These are phyloP conservation scores for Chloroceryle aenea DNA, from an alignment of 2,113 vertebrate species.

Conservation along the genomic window DNA sequence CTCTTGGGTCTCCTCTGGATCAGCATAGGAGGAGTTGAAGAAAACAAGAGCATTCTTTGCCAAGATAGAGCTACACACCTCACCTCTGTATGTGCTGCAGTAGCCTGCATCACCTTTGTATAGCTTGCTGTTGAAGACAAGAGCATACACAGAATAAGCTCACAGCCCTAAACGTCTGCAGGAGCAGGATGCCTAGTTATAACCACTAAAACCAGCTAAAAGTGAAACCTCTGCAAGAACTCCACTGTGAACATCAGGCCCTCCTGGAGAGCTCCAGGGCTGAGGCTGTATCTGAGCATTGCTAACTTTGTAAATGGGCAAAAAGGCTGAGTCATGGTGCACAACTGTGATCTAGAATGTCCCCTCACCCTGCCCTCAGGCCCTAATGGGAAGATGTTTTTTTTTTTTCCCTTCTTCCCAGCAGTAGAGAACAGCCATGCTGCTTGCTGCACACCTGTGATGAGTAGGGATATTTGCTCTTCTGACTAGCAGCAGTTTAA, in stretches of 20 bases:
- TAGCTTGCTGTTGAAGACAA: conserved; percentile 74
- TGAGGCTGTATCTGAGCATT: not conserved
- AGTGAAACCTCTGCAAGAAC: not conserved
- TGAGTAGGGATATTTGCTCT: not conserved
- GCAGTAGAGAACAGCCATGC: not conserved
- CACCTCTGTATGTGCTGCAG: conserved; percentile 90
- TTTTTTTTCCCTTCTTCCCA: not conserved
- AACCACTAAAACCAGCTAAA: not conserved
- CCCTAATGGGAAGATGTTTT: not conserved
- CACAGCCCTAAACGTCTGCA: not conserved
- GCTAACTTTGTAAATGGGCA: not conserved
- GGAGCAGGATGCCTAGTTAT: not conserved
- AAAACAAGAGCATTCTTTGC: conserved; percentile 86
- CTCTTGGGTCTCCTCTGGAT: conserved; percentile 91
- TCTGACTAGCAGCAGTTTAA: not conserved
- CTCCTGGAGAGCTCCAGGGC: not conserved
- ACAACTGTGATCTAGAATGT: not conserved
- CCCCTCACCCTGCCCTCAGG: not conserved
- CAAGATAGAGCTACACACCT: conserved; percentile 83
- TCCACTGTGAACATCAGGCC: accelerated
- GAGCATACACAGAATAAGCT: not conserved
- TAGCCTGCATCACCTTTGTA: conserved; percentile 89
- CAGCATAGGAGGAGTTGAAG: conserved; percentile 89
- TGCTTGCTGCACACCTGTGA: not conserved
- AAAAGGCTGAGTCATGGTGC: accelerated